Conservation (phyloP, 2,113 vertebrate genomes). For the Toxotes jaculatrix region DNA sequence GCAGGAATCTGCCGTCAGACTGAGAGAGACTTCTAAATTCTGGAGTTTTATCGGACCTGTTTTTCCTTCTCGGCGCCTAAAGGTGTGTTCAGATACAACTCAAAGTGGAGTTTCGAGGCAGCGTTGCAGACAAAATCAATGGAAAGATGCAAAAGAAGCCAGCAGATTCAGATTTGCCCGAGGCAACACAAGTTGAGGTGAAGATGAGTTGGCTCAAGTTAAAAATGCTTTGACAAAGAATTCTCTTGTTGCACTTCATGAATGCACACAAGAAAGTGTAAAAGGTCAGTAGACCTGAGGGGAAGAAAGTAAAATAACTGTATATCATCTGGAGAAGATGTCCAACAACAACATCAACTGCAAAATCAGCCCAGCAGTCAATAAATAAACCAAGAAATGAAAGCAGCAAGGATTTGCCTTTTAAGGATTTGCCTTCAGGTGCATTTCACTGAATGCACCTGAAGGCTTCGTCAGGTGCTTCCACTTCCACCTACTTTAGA, state of each 20-base stretch:
- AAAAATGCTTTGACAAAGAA: not conserved
- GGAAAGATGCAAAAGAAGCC: constrained; percentile 2
- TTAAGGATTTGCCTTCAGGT: too few relatives aligned
- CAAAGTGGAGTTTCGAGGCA: not conserved
- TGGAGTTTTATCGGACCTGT: not conserved
- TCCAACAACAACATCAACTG: too few relatives aligned
- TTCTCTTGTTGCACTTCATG: not conserved
- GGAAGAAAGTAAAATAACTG: not conserved
- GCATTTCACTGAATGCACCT: not conserved
- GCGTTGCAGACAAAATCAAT: constrained; percentile 30
- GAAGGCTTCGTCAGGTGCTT: not conserved
- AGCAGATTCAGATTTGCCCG: constrained; percentile 6
- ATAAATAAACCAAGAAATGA: not conserved
- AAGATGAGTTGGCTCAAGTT: not conserved
- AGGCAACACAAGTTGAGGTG: constrained; percentile 9
- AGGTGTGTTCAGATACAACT: constrained; percentile 18
- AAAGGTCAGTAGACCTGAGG: not conserved
- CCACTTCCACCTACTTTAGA: not conserved
- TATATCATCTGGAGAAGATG: not conserved
- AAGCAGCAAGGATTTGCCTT: not conserved
- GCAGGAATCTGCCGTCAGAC: not conserved
- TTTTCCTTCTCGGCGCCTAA: constrained; percentile 7
- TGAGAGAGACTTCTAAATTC: not conserved
- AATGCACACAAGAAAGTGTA: not conserved
- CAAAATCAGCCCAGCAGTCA: not conserved